Percentiles rank a stretch among this genome's conserved stretches.
Evolutionary conservation across 2,888 invertebrate species (phyloP).

Genomic region (Xanthia togata): DNA sequence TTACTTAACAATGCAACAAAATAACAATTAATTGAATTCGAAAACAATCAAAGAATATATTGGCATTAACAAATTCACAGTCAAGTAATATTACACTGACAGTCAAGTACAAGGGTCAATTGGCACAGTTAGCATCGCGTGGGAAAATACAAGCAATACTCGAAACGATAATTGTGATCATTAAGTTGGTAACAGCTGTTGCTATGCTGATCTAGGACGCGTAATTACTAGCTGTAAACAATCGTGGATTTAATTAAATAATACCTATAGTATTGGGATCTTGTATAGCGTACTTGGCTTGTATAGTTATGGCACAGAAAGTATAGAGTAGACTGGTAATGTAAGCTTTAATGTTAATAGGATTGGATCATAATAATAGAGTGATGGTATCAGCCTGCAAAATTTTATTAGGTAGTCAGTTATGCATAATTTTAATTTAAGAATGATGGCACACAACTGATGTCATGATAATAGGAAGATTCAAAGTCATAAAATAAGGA

Average conservation of each 20-base stretch:
- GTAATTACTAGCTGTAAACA: conserved; percentile 53
- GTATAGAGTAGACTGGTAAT: background rate
- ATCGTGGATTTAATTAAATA: conserved; percentile 57
- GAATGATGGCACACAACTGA: background rate
- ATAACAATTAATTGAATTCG: background rate
- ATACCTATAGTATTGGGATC: conserved; percentile 41
- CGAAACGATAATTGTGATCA: conserved; percentile 57
- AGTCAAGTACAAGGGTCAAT: conserved; percentile 57
- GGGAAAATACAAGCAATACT: conserved; percentile 62
- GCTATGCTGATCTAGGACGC: conserved; percentile 54
- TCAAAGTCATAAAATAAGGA: background rate
- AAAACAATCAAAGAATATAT: conserved; percentile 36
- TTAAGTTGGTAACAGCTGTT: conserved; percentile 60
- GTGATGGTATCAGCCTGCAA: background rate
- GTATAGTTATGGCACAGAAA: background rate
- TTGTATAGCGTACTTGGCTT: background rate
- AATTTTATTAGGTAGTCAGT: background rate
- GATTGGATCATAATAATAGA: too few relatives aligned
- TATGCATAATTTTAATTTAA: background rate
- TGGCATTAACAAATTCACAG: conserved; percentile 48
- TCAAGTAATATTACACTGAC: conserved; percentile 49
- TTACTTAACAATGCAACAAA: background rate
- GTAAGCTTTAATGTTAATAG: background rate
- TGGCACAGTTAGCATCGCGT: conserved; percentile 55
- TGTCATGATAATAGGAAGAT: too few relatives aligned